Base-by-base conservation (phyloP, 1,140 invertebrate species). In the Cotesia glomerata region DNA sequence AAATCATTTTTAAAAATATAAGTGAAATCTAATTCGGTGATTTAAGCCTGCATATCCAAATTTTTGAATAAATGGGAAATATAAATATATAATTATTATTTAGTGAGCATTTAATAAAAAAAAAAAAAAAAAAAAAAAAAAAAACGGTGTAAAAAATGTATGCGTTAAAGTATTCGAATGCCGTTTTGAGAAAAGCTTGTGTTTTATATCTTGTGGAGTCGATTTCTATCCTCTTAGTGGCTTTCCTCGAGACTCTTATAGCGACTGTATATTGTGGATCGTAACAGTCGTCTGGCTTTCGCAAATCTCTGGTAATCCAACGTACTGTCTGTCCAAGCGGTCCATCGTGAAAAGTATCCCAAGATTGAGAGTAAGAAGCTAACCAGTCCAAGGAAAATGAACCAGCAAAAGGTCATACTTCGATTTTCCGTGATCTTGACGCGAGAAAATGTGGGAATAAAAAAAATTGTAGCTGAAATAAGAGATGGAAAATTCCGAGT, bases 231-330 rank as follows among this genome's bases (percentile, higher is more conserved):
- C 18, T 9, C 16, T 59, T n/a, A 13, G 11, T 26, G 26, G 64
- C 63, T 72, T 71, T 69, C 13, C 58, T 64, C 69, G 35, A 67
- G 73, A 51, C 71, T 70, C 16, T n/a, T 56, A 35, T 16, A 59
- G 35, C 8, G 35, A 8, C 11, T 4, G 39, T 45, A 45, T 45
- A 45, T 36, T 45, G 39, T 45, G 39, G 51, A 45, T 67, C 58
- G n/a, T 62, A 62, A 62, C 14, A 70, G 69, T 62, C 73, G 61
- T 74, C 71, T 75, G 74, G 76, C 73, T 69, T 71, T 78, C 72
- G 74, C 67, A 80, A 78, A 80, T 77, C 75, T 75, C 73, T 70
- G 56, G 77, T 76, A 78, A 80, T 80, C 77, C 75, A 63, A 77
- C 72, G 72, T 75, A 71, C 72, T 45, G 73, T 69, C 69, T 58